Evolutionary conservation across 2,797 vertebrate species (phyloP), one percentile per base, ranked within the genome.

Genomic region (Hafferia zeledoni): DNA sequence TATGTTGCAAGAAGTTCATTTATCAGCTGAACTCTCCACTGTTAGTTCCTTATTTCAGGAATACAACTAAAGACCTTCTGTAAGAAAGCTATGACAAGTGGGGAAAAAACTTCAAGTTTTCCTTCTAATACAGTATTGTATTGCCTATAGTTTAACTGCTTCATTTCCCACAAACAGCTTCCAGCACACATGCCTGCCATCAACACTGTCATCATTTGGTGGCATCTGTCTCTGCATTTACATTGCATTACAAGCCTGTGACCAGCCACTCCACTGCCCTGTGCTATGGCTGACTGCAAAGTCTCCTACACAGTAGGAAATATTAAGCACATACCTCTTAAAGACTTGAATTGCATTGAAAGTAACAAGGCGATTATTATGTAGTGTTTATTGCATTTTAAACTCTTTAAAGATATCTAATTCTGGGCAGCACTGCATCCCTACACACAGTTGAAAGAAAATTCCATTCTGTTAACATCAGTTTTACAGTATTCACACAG

Each of bases 351-450:
- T 97, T 98, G 98, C 98, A 98, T 85, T 98, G 98, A 98, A 97
- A 98, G 98, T 98, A 98, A 98, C 98, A 98, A 98, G 98, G 97
- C 97, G 98, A 96, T 97, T 97, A 98, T 97, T 97, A 98, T 97
- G 97, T 97, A 98, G 98, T 98, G 96, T 97, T 98, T 98, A 98
- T 97, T 98, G 98, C 97, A 98, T 98, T 98, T 98, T 97, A 97
- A 97, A 98, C 97, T 97, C 98, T 98, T 98, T 98, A 98, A 98
- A 98, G 98, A 98, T 97, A 98, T 98, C 98, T 98, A 98, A 98
- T 98, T 98, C 98, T 98, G 98, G 98, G 97, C 98, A 98, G 97
- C 98, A 98, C 98, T 98, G 98, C 98, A 98, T 98, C 98, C 98
- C 98, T 98, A 98, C 98, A 98, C 55, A 98, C 96, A 98, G 98